Evolutionary conservation across 1,140 invertebrate genomes (phyloP), one percentile per base, ranked within the genome.

Genomic region (Drosophila bocqueti): DNA sequence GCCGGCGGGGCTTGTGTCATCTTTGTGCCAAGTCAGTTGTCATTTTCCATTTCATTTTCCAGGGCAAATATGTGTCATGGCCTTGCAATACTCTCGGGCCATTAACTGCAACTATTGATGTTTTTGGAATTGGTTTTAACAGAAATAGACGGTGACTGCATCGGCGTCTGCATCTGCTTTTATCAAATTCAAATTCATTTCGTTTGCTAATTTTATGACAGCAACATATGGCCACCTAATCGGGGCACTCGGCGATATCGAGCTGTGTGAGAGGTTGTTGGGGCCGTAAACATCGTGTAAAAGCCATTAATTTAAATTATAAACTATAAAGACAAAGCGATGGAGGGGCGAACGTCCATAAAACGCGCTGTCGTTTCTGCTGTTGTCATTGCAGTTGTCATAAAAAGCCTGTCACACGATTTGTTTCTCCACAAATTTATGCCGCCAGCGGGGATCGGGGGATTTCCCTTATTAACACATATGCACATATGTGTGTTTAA

Each of bases 281-380:
- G 42, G 24, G 38, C 26, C 46, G 66, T 76, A 74, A 85, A 79
- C 83, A 74, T 90, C 75, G 75, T 85, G 81, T 89, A 89, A 85
- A 85, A 69, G 75, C 75, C 85, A 90, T 89, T 89, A 90, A 89
- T 89, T 89, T 85, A 89, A 89, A 89, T 89, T 90, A 85, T 82
- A 79, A 85, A 85, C 85, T 76, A 90, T 82, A 89, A 90, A 84
- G 66, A 69, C 84, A 68, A 86, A 79, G 72, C 74, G 38, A 57
- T 34, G 24, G 54, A 6, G 52, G 34, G 40, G 68, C 42, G 57
- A 31, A 46, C 24, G 68, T 54, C 81, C 85, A 79, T 89, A 89
- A 76, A 85, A 81, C 79, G 82, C 68, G 83, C 46, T 66, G 63
- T 65, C 59, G 65, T 61, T 58, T 71, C 40, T 81, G 54, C 52